Evolutionary conservation across 1,140 invertebrate species (phyloP).

Genomic region (Drosophila punjabiensis): DNA sequence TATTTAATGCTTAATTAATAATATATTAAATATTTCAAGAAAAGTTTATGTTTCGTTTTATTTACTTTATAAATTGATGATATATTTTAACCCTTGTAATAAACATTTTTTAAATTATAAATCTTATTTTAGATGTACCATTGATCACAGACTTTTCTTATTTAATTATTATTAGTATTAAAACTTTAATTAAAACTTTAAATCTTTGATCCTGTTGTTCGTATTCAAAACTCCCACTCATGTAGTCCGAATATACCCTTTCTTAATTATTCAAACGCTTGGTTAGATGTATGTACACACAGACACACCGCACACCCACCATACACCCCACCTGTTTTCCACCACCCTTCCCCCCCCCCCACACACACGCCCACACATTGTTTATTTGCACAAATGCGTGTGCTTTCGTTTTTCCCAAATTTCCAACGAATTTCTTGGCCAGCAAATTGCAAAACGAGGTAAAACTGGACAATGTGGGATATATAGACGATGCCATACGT

Average conservation of each 20-base stretch:
- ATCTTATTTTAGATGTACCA: not conserved
- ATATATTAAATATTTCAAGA: not conserved
- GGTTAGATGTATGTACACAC: constrained; percentile 10
- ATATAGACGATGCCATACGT: constrained; percentile 39
- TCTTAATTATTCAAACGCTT: constrained; percentile 28
- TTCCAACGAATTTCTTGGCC: constrained; percentile 73
- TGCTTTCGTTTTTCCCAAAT: constrained; percentile 69
- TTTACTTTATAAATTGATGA: not conserved
- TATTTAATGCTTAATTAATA: too few species aligned
- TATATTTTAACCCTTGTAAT: not conserved
- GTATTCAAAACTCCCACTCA: constrained; percentile 4
- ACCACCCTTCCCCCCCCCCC: not conserved
- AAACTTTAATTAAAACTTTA: not conserved
- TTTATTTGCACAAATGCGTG: constrained; percentile 82
- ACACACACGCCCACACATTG: constrained; percentile 41
- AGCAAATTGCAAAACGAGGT: constrained; percentile 58
- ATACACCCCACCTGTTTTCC: constrained; percentile 41
- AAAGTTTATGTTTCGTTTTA: not conserved
- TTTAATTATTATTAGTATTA: constrained; percentile 2
- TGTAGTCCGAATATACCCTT: constrained; percentile 1
- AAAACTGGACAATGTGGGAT: constrained; percentile 61
- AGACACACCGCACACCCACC: constrained; percentile 17
- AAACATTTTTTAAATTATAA: not conserved
- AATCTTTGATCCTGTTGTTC: constrained; percentile 1
- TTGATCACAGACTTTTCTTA: not conserved